phyloP scores from a whole-genome alignment of 2,888 invertebrate species.

The Nesidiocoris tenuis region DNA sequence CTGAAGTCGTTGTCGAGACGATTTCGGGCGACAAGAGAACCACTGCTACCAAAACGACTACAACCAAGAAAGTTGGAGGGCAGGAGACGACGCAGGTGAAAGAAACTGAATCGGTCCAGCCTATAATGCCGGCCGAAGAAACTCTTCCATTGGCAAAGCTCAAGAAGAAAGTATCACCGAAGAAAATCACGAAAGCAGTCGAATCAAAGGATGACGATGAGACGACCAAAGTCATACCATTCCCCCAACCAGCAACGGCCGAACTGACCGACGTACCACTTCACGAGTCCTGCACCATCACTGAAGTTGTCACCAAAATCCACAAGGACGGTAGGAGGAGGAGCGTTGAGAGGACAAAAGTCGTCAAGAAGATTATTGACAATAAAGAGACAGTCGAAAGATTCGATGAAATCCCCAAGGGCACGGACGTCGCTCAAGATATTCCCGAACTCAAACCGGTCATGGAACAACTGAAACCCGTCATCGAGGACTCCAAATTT shows the following conservation, averaged over 20 bases:
- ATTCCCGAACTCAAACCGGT: not conserved
- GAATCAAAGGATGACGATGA: not conserved
- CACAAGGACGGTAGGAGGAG: conserved; percentile 1
- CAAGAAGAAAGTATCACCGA: not conserved
- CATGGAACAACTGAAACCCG: conserved; percentile 25
- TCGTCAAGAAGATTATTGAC: conserved; percentile 52
- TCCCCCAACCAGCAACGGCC: not conserved
- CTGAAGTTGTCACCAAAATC: conserved; percentile 13
- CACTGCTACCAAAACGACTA: conserved; percentile 46
- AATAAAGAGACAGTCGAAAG: conserved; percentile 44
- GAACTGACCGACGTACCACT: not conserved
- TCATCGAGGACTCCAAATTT: not conserved
- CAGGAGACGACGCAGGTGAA: conserved; percentile 47
- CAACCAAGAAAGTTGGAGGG: conserved; percentile 49
- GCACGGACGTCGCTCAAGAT: conserved; percentile 6
- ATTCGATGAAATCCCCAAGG: conserved; percentile 51
- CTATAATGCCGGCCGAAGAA: not conserved
- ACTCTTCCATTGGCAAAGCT: not conserved
- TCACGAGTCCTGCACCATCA: conserved; percentile 41
- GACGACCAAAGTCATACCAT: not conserved
- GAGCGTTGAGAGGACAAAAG: conserved; percentile 56
- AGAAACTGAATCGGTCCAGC: conserved; percentile 43
- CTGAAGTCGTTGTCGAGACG: conserved; percentile 52
- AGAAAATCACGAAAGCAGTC: conserved; percentile 5
- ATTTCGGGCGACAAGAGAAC: conserved; percentile 36